Evolutionary conservation across 2,113 vertebrate genomes (phyloP), one percentile per base, ranked within the genome.

Genomic region (Sceloporus undulatus): DNA sequence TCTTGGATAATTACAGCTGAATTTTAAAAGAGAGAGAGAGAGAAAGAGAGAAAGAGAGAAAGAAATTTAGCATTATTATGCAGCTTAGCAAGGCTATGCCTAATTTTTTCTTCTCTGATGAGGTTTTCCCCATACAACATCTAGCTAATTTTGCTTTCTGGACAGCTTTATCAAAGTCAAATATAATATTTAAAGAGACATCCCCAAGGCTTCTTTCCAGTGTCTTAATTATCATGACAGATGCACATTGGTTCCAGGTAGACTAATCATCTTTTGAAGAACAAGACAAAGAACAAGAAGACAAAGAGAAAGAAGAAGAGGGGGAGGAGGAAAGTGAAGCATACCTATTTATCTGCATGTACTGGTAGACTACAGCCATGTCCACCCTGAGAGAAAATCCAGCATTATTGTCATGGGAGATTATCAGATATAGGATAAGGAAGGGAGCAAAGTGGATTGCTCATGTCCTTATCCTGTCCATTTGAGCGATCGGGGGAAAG

Each of bases 21-120:
- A 18, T 62, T 62, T 62, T 59, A 59, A 59, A 94, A 92, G 91
- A 87, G 91, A 88, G 88, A 86, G 80, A 87, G 68, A 70, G 88
- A n/a, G n/a, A 89, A 87, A 94, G 92, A 62, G 48, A 76, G 4
- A 48, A 5, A 48, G 4, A 48, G 48, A 48, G 48, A 48, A 48
- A 48, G 48, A 48, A 48, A 48, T 84, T 92, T 87, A 85, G 93
- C 91, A 89, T 62, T 81, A 85, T n/a, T 23, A 68, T 25, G 42
- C 38, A 54, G 23, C 59, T 66, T 84, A 27, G 27, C 9, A 73
- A 85, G 3, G 27, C 8, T 81, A 34, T 19, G 16, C 71, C 25
- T 52, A 52, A 27, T 9, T 84, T 42, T 68, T 52, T 62, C 34
- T 85, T 62, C 52, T 77, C 38, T 73, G 25, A 25, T 78, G 19